Percentiles rank a stretch among this genome's conserved stretches.
Conservation (phyloP, 1,140 invertebrate species). For the Teleogryllus occipitalis region DNA sequence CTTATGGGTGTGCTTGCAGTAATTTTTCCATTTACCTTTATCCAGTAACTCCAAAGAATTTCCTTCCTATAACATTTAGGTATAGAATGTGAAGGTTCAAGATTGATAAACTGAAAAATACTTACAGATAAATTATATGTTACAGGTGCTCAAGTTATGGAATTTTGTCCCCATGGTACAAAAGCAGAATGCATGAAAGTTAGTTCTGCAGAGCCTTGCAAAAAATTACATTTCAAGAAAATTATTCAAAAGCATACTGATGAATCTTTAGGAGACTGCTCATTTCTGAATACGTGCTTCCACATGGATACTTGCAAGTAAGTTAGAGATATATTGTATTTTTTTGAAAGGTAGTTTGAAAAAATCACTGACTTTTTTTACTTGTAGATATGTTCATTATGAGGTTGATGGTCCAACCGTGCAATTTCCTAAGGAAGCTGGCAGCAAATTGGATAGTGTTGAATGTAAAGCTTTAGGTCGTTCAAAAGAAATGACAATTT, state of each 20-base stretch:
- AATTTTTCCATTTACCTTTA: no score
- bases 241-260: constrained; percentile 96
- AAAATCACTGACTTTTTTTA: background rate
- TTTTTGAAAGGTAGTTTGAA: background rate
- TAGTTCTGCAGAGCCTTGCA: constrained; percentile 55
- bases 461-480: constrained; percentile 19
- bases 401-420: constrained; percentile 67
- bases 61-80: no score
- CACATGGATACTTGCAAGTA: constrained; percentile 98
- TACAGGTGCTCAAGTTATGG: constrained; percentile 77
- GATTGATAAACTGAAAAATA: no score
- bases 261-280: constrained; percentile 91
- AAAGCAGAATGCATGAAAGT: constrained; percentile 75
- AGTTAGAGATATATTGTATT: constrained; percentile 24
- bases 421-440: constrained; percentile 26
- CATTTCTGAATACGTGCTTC: constrained; percentile 96
- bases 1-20: no score
- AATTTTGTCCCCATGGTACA: constrained; percentile 94
- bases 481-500: constrained; percentile 47
- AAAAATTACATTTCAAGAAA: constrained; percentile 93
- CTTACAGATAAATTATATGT: background rate
- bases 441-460: constrained; percentile 20
- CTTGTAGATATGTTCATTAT: constrained; percentile 82
- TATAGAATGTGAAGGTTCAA: no score
- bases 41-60: no score